phyloP scores from a whole-genome alignment of 2,888 invertebrate species.

The Agrilus cyanescens region DNA sequence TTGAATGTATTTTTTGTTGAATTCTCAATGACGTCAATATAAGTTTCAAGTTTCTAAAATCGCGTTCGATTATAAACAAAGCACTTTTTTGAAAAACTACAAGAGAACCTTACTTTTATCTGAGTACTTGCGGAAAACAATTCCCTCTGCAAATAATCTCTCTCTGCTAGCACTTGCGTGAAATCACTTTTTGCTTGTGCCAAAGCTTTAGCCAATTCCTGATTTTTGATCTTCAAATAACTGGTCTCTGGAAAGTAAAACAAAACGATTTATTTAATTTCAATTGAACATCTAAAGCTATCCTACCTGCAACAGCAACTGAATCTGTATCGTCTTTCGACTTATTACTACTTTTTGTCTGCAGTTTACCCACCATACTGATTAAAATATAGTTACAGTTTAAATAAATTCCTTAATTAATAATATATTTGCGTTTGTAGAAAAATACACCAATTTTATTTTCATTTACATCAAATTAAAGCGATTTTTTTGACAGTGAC shows the following conservation, averaged over 20 bases:
- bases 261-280: too few species aligned
- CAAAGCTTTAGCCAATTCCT: constrained; percentile 11
- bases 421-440: too few species aligned
- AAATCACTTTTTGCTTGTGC: constrained; percentile 7
- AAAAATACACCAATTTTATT: too few species aligned
- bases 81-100: background rate
- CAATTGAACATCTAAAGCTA: too few species aligned
- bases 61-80: background rate
- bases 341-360: too few species aligned
- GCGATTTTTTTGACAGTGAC: too few species aligned
- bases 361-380: too few species aligned
- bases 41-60: constrained; percentile 12
- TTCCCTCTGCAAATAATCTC: constrained; percentile 5
- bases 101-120: constrained; percentile 1
- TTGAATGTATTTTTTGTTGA: constrained; percentile 5
- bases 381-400: too few species aligned
- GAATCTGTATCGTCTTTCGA: too few species aligned
- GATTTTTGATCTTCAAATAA: constrained; percentile 9
- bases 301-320: too few species aligned
- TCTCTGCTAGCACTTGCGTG: constrained; percentile 4
- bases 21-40: constrained; percentile 5
- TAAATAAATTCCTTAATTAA: too few species aligned
- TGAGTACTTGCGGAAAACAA: constrained; percentile 1
- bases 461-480: too few species aligned
- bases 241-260: constrained; percentile 8